Evolutionary conservation across 2,888 invertebrate genomes (phyloP).

Genomic region (Drosophila limbata): DNA sequence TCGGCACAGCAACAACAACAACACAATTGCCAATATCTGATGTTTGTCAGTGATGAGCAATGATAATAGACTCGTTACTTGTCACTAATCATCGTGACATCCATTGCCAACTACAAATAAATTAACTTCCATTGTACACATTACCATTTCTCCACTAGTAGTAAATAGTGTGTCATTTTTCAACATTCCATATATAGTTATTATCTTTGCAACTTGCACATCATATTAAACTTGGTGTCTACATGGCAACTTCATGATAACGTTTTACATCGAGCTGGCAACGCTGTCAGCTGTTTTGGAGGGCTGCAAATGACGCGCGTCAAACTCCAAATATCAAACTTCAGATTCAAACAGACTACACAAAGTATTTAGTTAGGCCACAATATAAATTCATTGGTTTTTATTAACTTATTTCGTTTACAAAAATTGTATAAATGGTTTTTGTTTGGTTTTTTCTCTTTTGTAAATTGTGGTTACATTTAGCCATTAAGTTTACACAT

Average conservation of each 20-base stretch:
- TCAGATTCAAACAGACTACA: background rate
- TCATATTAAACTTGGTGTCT: background rate
- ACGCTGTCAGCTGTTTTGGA: slow-evolving; percentile 1
- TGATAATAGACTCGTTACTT: background rate
- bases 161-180: background rate
- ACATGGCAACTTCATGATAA: background rate
- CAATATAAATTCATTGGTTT: slow-evolving; percentile 64
- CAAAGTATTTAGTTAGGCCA: slow-evolving; percentile 24
- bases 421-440: slow-evolving; percentile 71
- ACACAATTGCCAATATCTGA: slow-evolving; percentile 1
- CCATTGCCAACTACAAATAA: background rate
- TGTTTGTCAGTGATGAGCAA: slow-evolving; percentile 2
- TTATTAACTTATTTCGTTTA: slow-evolving; percentile 61
- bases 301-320: slow-evolving; percentile 1
- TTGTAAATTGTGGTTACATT: slow-evolving; percentile 67
- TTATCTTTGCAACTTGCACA: background rate
- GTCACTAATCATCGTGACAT: background rate
- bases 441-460: slow-evolving; percentile 23
- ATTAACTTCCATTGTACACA: background rate
- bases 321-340: slow-evolving; percentile 10
- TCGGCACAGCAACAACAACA: slow-evolving; percentile 13
- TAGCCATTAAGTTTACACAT: slow-evolving; percentile 52
- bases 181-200: background rate
- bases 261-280: slow-evolving; percentile 11
- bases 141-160: background rate